Base-by-base conservation (phyloP, 2,113 vertebrate species). In the Chaenocephalus aceratus region DNA sequence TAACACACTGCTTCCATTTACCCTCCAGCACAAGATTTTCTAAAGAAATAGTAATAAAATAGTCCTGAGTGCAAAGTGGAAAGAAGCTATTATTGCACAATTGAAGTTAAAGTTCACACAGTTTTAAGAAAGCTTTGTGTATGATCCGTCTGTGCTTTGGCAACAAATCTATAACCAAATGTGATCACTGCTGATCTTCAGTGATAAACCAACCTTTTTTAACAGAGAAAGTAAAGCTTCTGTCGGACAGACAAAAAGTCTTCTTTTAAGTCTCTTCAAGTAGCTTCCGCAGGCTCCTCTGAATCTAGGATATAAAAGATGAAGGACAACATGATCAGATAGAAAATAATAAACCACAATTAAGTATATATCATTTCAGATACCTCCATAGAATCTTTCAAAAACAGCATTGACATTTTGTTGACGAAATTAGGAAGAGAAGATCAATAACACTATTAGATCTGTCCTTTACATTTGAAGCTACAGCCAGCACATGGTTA, bases 211-310 rank as follows among this genome's bases (percentile, higher is more conserved):
- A 6, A 10, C 12, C 58, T 53, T 48, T 72, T 72, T 45, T 12
- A 16, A 76, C 46, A 9, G 36, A 36, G 49, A 81, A 70, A 62
- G 13, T 12, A 44, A 26, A 44, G 68, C 79, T 64, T 79, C 80
- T 14, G 10, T 79, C 53, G 15, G 56, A 67, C 36, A 66, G 13
- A 41, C 23, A 34, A 14, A 41, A 51, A 1, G 41, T 67, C 65
- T 62, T 81, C 78, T 48, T 60, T 82, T 69, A 94, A 76, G 91
- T 93, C 79, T 92, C 93, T 54, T 93, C 91, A 16, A 94, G 89
- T 44, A 93, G 91, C 79, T 91, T 93, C 74, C 34, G 84, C 10
- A 94, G 90, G 82, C 90, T 93, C 79, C 77, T 89, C 72, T 93
- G 92, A 82, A 94, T 92, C 93, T 93, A 79, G 14, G 60, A 53